Percentiles rank a stretch among this genome's conserved stretches.
Evolutionary conservation across 2,888 invertebrate genomes (phyloP).

Genomic region (Frankliniella intonsa): DNA sequence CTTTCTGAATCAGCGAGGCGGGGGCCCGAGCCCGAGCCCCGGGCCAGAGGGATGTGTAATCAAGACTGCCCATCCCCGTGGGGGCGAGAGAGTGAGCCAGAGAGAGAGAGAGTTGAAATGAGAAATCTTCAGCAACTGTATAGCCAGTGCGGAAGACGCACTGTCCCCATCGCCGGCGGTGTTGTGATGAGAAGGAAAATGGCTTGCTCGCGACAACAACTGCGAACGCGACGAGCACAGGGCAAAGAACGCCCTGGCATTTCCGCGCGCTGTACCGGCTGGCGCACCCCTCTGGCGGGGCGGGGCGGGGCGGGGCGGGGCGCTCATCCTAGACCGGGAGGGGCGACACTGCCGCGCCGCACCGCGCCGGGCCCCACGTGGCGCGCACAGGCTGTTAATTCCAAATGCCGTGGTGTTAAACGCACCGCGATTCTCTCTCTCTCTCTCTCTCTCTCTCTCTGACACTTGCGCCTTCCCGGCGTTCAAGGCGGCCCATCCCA

Average conservation of each 20-base stretch:
- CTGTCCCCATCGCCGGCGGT: neutral
- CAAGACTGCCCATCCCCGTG: conserved; percentile 14
- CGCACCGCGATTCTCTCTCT: neutral
- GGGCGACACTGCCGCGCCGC: too few relatives aligned
- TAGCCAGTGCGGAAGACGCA: neutral
- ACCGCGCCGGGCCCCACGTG: too few relatives aligned
- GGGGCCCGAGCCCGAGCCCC: neutral
- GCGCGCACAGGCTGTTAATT: neutral
- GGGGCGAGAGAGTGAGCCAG: neutral
- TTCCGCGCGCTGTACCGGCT: too few relatives aligned
- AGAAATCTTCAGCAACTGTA: neutral
- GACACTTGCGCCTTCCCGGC: neutral
- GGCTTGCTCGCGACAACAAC: neutral
- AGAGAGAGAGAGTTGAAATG: neutral
- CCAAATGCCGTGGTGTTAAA: neutral
- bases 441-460: neutral
- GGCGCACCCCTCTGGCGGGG: too few relatives aligned
- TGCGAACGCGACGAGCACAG: neutral
- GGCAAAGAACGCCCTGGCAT: too few relatives aligned
- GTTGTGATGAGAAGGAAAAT: neutral
- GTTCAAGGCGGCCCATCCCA: neutral
- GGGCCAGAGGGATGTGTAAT: neutral
- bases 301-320: too few relatives aligned
- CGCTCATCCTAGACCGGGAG: too few relatives aligned
- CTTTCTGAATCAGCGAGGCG: neutral